Base-by-base conservation (phyloP, 2,797 vertebrate species). In the Hippoglossus hippoglossus region DNA sequence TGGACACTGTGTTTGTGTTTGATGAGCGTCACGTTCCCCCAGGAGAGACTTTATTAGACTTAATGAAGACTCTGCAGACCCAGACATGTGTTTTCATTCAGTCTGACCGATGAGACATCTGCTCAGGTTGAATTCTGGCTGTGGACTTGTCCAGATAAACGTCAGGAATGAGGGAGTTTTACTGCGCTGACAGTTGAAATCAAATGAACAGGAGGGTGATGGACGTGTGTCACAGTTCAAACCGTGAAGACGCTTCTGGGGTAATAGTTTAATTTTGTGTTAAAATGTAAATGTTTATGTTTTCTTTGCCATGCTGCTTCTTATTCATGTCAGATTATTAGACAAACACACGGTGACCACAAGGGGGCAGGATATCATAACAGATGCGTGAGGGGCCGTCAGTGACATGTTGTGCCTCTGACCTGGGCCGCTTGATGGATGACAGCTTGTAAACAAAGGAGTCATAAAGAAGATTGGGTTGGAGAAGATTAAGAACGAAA, bases 281-380 rank as follows among this genome's bases (percentile, higher is more conserved):
- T 18, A 18, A 44, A 44, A 44, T 16, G 5, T 2, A 44, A 39
- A 39, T 39, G 3, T 39, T 39, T 11, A 44, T 44, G 41, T 18
- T 18, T 44, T 4, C 41, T 15, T 15, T 16, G 11, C 13, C 36
- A 13, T 39, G 41, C 6, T 18, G 41, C 6, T 44, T 18, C 41
- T 18, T 18, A 44, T 44, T 18, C 41, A 5, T 21, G 47, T 49
- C 47, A 49, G 8, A 7, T 7, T 9, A n/a, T 10, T 7, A 9
- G 6, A 21, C 47, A 19, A 3, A 11, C 44, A 47, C 0, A 3
- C 0, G 2, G 2, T 46, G 62, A 52, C 89, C 91, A 85, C 78
- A 21, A 67, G 83, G 39, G 74, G 88, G 88, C 82, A 67, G 63
- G 24, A 34, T 6, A 59, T 57, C 28, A 59, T 22, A 54, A 86